These are phyloP conservation scores for Ellobium chinense DNA, from an alignment of 2,888 invertebrate species.

Conservation along the genomic window DNA sequence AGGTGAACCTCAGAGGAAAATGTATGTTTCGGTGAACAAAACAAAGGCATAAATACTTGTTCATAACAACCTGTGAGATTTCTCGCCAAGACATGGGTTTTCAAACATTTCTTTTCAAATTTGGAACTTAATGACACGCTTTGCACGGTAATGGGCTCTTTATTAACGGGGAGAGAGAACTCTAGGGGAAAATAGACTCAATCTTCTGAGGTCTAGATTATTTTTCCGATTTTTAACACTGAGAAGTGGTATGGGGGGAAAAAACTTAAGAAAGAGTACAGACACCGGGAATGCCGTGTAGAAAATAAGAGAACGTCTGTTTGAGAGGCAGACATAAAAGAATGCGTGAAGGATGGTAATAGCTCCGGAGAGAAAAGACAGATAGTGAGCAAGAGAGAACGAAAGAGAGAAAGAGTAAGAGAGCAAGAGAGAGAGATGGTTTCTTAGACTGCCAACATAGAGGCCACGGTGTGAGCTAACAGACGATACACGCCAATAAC, in stretches of 20 bases:
- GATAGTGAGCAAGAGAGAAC: slow-evolving; percentile 1
- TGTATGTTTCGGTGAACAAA: too few relatives aligned
- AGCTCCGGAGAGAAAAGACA: not conserved
- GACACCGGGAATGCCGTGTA: not conserved
- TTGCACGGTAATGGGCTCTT: too few relatives aligned
- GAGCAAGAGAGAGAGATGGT: not conserved
- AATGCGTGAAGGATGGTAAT: not conserved
- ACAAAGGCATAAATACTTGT: too few relatives aligned
- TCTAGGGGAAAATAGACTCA: too few relatives aligned
- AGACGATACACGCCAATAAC: not conserved
- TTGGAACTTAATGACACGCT: too few relatives aligned
- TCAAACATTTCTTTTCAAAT: too few relatives aligned
- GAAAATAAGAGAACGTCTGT: not conserved
- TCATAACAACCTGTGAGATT: too few relatives aligned
- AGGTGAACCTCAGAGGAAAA: too few relatives aligned
- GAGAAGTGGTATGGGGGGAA: not conserved
- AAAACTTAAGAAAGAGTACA: not conserved
- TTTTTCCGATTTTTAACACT: too few relatives aligned
- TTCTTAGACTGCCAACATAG: not conserved
- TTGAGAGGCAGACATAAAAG: not conserved
- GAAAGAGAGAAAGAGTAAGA: slow-evolving; percentile 7
- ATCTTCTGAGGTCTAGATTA: too few relatives aligned
- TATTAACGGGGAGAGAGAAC: too few relatives aligned
- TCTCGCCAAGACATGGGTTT: too few relatives aligned
- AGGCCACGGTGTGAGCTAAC: not conserved